phyloP scores from a whole-genome alignment of 2,888 invertebrate species.

The Endotricha flammealis region DNA sequence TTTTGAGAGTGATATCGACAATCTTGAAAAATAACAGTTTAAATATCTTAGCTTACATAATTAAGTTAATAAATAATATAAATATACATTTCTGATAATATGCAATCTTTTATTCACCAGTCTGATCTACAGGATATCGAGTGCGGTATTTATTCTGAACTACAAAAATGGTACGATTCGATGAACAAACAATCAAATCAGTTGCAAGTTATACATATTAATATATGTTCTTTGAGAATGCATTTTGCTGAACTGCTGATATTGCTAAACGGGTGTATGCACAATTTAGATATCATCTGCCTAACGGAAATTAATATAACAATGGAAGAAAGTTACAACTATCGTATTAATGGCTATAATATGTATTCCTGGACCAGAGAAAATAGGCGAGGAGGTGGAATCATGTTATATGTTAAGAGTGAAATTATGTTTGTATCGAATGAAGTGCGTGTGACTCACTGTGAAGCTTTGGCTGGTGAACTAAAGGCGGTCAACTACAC shows the following conservation, averaged over 20 bases:
- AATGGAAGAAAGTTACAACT: background rate
- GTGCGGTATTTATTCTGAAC: constrained; percentile 1
- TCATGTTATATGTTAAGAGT: constrained; percentile 3
- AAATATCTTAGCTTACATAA: too few species aligned
- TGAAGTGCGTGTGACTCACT: background rate
- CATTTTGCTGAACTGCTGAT: constrained; percentile 7
- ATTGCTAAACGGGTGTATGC: background rate
- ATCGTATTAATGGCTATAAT: constrained; percentile 7
- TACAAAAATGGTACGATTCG: too few species aligned
- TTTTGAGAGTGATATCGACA: too few species aligned
- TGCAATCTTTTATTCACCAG: too few species aligned
- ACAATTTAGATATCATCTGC: constrained; percentile 6
- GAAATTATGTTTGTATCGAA: background rate
- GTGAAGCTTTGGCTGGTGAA: background rate
- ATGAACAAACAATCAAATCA: too few species aligned
- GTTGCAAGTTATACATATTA: too few species aligned
- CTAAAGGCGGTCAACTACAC: background rate
- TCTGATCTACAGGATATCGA: too few species aligned
- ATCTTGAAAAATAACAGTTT: too few species aligned
- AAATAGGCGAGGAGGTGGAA: background rate
- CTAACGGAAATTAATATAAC: constrained; percentile 9
- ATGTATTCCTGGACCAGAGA: constrained; percentile 6
- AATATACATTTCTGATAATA: too few species aligned
- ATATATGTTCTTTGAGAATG: constrained; percentile 5
- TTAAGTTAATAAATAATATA: constrained; percentile 3